A percentile compares a stretch with the other conserved stretches of the same genome.
Evolutionary conservation across 2,888 invertebrate species (phyloP).

Genomic region (Xanthia togata): DNA sequence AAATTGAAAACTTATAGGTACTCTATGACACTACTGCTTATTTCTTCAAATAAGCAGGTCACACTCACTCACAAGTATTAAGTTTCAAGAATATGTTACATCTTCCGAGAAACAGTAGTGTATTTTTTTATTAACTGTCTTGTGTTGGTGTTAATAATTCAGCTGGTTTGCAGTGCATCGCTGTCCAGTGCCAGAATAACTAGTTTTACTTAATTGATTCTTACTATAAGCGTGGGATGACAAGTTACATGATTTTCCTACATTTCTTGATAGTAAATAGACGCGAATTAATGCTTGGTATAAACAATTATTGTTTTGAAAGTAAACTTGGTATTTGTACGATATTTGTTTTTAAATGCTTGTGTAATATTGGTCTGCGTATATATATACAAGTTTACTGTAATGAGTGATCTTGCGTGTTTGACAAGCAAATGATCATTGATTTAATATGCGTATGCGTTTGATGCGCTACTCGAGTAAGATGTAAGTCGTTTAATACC

Average conservation of each 20-base stretch:
- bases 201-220: slow-evolving; percentile 42
- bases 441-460: no score
- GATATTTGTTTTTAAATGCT: slow-evolving; percentile 17
- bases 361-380: neutral
- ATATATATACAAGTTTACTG: neutral
- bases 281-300: slow-evolving; percentile 19
- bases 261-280: slow-evolving; percentile 51
- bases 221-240: slow-evolving; percentile 55
- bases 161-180: slow-evolving; percentile 23
- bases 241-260: slow-evolving; percentile 41
- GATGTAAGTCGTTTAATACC: neutral
- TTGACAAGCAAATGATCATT: neutral
- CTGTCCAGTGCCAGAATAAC: slow-evolving; percentile 30
- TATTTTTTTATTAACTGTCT: slow-evolving; percentile 6
- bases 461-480: neutral
- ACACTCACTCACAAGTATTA: neutral
- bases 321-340: slow-evolving; percentile 6
- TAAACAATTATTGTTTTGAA: slow-evolving; percentile 20
- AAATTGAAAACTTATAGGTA: neutral
- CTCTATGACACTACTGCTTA: neutral
- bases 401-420: neutral
- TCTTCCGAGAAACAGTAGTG: slow-evolving; percentile 1
- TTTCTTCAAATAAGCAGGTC: neutral
- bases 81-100: slow-evolving; percentile 4
- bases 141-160: neutral